Evolutionary conservation across 2,888 invertebrate species (phyloP).

Genomic region (Tryphoninae sp.): DNA sequence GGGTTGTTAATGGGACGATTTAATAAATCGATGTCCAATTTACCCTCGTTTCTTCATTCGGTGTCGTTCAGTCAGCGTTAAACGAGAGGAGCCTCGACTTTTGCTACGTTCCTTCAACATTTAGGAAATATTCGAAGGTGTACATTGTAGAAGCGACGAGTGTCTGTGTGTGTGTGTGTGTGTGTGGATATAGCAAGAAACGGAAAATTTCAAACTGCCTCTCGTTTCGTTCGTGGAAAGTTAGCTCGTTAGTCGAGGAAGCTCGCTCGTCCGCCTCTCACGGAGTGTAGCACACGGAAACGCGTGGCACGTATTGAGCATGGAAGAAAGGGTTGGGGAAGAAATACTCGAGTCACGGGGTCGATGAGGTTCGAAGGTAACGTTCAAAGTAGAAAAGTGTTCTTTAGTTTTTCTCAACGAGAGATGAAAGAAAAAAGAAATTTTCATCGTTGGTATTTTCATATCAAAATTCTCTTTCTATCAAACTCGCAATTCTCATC

Average conservation of each 20-base stretch:
- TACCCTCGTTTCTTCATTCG: not conserved
- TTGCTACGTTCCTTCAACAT: constrained; percentile 20
- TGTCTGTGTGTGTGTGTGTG: constrained; percentile 52
- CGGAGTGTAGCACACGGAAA: constrained; percentile 20
- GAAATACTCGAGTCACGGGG: constrained; percentile 12
- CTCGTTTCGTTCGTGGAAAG: constrained; percentile 68
- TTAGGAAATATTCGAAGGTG: constrained; percentile 35
- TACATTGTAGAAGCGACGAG: not conserved
- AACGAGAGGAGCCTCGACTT: constrained; percentile 62
- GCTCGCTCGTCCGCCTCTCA: constrained; percentile 35
- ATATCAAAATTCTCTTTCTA: not conserved
- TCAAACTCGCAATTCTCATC: not conserved
- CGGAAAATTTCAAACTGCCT: constrained; percentile 72
- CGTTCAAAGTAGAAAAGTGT: constrained; percentile 22
- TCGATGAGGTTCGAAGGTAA: constrained; percentile 26
- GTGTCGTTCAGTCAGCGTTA: constrained; percentile 70
- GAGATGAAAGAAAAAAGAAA: not conserved
- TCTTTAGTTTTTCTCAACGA: not conserved
- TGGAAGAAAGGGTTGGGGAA: constrained; percentile 2
- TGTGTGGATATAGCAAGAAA: constrained; percentile 72
- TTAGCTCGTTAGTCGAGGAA: constrained; percentile 71
- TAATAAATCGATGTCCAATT: not conserved
- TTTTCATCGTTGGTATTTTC: not conserved
- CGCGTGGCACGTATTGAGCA: constrained; percentile 48
- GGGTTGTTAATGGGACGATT: constrained; percentile 8